A percentile compares a stretch with the other conserved stretches of the same genome.
Conservation (phyloP, 1,140 invertebrate species). For the Ips typographus region DNA sequence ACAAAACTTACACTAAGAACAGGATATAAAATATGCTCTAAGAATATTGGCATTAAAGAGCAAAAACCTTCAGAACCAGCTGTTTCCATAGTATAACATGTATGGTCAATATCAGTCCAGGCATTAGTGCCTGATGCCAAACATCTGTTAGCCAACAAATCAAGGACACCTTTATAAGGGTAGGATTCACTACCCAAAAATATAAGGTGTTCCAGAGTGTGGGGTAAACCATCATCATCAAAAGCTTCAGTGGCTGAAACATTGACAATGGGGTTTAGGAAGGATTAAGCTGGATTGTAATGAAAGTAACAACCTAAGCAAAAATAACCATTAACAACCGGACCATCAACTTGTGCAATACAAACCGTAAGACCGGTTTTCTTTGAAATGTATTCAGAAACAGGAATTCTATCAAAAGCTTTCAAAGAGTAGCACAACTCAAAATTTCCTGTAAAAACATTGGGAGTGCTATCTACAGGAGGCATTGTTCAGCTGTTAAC, state of each 20-base stretch:
- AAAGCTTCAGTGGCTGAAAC: slow-evolving; percentile 80
- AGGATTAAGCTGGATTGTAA: neutral
- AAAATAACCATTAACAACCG: slow-evolving; percentile 84
- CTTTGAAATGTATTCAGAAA: slow-evolving; percentile 79
- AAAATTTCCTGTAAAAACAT: slow-evolving; percentile 56
- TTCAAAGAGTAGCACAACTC: slow-evolving; percentile 64
- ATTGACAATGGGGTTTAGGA: slow-evolving; percentile 9
- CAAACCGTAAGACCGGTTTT: slow-evolving; percentile 77
- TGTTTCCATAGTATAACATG: slow-evolving; percentile 85
- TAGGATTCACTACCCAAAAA: slow-evolving; percentile 89
- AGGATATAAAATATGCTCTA: slow-evolving; percentile 88
- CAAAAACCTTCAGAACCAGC: slow-evolving; percentile 86
- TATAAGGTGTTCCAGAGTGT: slow-evolving; percentile 89
- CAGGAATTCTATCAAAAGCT: slow-evolving; percentile 70
- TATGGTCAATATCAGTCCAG: slow-evolving; percentile 82
- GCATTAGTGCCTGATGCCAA: slow-evolving; percentile 90
- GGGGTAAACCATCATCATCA: slow-evolving; percentile 90
- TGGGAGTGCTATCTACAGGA: slow-evolving; percentile 57
- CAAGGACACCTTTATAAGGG: slow-evolving; percentile 87
- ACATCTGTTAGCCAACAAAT: slow-evolving; percentile 85
- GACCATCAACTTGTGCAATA: slow-evolving; percentile 82
- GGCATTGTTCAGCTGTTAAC: slow-evolving; percentile 52
- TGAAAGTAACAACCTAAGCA: slow-evolving; percentile 66
- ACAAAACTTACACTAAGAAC: slow-evolving; percentile 67
- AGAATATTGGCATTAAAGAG: slow-evolving; percentile 83